A percentile compares a stretch with the other conserved stretches of the same genome.
These are phyloP conservation scores for Papilio dardanus DNA, from an alignment of 1,140 invertebrate species.

Conservation along the genomic window DNA sequence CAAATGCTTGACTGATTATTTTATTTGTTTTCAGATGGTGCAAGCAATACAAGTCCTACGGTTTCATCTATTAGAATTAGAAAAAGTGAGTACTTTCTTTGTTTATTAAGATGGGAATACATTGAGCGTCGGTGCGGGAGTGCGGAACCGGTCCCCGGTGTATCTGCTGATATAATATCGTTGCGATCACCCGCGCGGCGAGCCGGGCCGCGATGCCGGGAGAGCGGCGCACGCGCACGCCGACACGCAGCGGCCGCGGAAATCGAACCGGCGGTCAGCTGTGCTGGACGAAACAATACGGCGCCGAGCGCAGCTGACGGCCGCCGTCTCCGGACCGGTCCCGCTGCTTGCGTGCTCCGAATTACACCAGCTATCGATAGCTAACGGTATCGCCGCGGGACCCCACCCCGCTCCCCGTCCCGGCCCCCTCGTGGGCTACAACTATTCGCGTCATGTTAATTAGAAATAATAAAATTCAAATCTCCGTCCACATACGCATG, in stretches of 20 bases:
- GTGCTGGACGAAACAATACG: not conserved
- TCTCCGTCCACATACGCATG: slow-evolving; percentile 46
- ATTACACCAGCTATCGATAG: slow-evolving; percentile 50
- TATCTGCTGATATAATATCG: slow-evolving; percentile 52
- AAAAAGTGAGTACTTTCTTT: slow-evolving; percentile 95
- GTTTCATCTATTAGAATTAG: slow-evolving; percentile 99
- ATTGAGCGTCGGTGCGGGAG: slow-evolving; percentile 56
- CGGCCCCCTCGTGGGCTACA: not conserved
- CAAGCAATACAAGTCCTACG: slow-evolving; percentile 99
- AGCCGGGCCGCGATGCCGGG: slow-evolving; percentile 70
- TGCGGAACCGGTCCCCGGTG: slow-evolving; percentile 62
- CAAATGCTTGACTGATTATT: not conserved
- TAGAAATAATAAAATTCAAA: slow-evolving; percentile 59
- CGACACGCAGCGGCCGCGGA: slow-evolving; percentile 43
- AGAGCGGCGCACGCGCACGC: slow-evolving; percentile 55
- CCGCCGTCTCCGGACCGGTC: slow-evolving; percentile 51
- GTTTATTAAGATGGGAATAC: slow-evolving; percentile 62
- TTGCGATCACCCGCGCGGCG: slow-evolving; percentile 68
- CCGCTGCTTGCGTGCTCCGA: slow-evolving; percentile 65
- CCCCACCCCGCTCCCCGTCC: slow-evolving; percentile 39
- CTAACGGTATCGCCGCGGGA: slow-evolving; percentile 60
- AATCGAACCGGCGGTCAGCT: not conserved
- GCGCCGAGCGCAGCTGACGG: not conserved
- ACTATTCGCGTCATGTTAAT: slow-evolving; percentile 55
- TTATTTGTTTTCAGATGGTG: slow-evolving; percentile 96